Evolutionary conservation across 2,888 invertebrate species (phyloP), one percentile per base, ranked within the genome.

Genomic region (Torymus texanus): DNA sequence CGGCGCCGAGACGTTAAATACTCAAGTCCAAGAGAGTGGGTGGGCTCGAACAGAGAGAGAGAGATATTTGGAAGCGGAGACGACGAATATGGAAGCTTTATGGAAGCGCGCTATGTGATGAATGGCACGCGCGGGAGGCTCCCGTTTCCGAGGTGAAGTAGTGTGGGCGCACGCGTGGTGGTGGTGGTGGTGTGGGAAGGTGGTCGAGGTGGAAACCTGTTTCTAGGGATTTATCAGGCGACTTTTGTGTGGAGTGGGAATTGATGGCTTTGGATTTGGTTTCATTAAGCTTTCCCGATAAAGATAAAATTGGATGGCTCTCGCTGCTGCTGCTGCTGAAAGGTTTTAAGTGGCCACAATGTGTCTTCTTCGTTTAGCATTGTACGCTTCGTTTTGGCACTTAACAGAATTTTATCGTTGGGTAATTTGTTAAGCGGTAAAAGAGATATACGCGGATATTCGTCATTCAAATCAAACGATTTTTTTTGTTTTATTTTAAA

Each of bases 1-100:
- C 41, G 51, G 63, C 56, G 16, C 12, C 24, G 53, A 66, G 53
- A 73, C 67, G 67, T 73, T 78, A 78, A 78, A 78, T 78, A 78
- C 73, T 77, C 71, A 65, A 50, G 14, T 41, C 68, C 67, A 51
- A 74, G 68, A 78, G 68, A 18, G 63, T 78, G 68, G 67, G 68
- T 68, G 73, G 67, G 51, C 67, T 29, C 8, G 41, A 8, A 41
- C 8, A 16, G 41, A 41, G 41, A 16, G 29, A 29, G 24, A 29
- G 58, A 18, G 14, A 13, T 59, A 58, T 56, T 14, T 24, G n/a
- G n/a, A n/a, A 21, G n/a, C 16, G 51, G 58, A 53, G 24, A 29
- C 8, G 29, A n/a, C 50, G 65, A 14, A 11, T 41, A 29, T 66
- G n/a, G 8, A 18, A 5, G 16, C 41, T 41, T 41, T 41, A 41